phyloP scores from a whole-genome alignment of 2,888 invertebrate species.

The Ochropleura plecta region DNA sequence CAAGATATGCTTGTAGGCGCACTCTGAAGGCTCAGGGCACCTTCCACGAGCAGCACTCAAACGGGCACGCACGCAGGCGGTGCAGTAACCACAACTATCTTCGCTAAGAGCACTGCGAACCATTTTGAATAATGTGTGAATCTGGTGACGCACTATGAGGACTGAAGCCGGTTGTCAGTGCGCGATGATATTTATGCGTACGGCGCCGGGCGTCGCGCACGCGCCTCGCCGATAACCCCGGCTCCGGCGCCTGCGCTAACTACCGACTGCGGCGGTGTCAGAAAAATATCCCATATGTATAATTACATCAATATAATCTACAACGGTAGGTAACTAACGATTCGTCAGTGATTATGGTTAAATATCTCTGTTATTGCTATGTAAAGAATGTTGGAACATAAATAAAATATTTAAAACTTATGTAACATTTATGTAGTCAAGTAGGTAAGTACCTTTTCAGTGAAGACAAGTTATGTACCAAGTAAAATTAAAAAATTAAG shows the following conservation, averaged over 20 bases:
- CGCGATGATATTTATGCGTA: constrained; percentile 83
- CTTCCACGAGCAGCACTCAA: constrained; percentile 85
- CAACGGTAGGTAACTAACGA: constrained; percentile 14
- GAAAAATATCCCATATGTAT: constrained; percentile 53
- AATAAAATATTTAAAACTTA: background rate
- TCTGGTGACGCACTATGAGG: constrained; percentile 72
- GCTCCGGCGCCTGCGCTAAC: constrained; percentile 81
- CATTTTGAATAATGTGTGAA: constrained; percentile 74
- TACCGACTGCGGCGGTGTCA: constrained; percentile 55
- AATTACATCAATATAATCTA: constrained; percentile 41
- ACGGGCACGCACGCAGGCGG: constrained; percentile 85
- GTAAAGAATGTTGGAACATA: constrained; percentile 8
- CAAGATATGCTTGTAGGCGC: constrained; percentile 88
- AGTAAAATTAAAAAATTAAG: background rate
- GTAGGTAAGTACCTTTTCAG: background rate
- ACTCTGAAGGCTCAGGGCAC: constrained; percentile 84
- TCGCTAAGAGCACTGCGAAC: constrained; percentile 80
- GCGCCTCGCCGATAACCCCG: constrained; percentile 86
- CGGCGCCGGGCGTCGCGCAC: constrained; percentile 83
- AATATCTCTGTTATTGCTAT: constrained; percentile 29
- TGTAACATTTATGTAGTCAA: background rate
- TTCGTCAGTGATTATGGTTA: constrained; percentile 16
- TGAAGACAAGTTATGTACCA: background rate
- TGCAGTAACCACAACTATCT: constrained; percentile 88
- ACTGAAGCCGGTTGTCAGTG: constrained; percentile 75